Conservation (phyloP, 2,113 vertebrate genomes). For the Centropus bengalensis region DNA sequence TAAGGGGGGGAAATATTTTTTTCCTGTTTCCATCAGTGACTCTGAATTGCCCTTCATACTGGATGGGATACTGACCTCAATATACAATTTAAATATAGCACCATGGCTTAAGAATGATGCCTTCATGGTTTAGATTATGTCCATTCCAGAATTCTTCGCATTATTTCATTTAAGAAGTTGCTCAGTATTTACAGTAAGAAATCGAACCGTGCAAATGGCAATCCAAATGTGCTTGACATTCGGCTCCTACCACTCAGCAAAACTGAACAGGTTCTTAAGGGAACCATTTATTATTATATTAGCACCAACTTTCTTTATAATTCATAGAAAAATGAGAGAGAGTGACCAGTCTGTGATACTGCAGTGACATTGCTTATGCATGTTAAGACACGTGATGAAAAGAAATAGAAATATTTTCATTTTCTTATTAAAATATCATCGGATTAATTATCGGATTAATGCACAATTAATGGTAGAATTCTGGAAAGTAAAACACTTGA, state of each 20-base stretch:
- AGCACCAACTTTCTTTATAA: not conserved
- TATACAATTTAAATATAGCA: not conserved
- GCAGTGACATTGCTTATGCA: not conserved
- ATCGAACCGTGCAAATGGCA: not conserved
- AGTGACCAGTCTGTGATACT: not conserved
- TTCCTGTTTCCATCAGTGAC: not conserved
- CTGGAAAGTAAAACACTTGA: not conserved
- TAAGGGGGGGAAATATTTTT: not conserved
- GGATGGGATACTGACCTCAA: not conserved
- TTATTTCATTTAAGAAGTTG: conserved; percentile 45
- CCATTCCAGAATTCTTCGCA: conserved; percentile 12
- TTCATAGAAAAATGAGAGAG: not conserved
- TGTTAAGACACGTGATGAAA: conserved; percentile 19
- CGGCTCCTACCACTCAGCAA: not conserved
- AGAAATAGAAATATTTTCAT: not conserved
- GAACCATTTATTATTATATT: not conserved
- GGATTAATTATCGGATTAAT: not conserved
- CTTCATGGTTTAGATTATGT: not conserved
- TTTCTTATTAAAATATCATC: conserved; percentile 5
- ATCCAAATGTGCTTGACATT: not conserved
- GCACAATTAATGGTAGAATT: not conserved
- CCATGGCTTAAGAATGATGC: not conserved
- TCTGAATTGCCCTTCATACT: not conserved
- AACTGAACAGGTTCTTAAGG: not conserved
- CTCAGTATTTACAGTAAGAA: conserved; percentile 1